phyloP scores from a whole-genome alignment of 2,797 vertebrate species.

The Bufotes viridis region DNA sequence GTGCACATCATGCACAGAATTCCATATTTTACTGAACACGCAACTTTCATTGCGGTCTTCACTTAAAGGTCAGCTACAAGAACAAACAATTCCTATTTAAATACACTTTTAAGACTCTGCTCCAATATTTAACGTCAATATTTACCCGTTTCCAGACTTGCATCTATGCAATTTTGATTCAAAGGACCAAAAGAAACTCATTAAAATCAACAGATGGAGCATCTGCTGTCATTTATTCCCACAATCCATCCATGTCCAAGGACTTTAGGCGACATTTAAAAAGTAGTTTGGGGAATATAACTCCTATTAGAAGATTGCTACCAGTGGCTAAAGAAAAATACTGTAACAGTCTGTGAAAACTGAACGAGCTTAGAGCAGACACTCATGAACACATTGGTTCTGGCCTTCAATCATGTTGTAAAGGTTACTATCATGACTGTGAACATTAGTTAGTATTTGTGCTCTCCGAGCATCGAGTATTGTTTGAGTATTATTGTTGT shows the following conservation, averaged over 20 bases:
- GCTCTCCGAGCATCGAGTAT: background rate
- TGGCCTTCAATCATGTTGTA: background rate
- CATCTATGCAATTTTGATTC: background rate
- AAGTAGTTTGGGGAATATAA: conserved; percentile 6
- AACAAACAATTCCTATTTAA: background rate
- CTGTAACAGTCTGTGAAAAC: background rate
- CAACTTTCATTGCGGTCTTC: background rate
- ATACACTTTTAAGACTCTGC: background rate
- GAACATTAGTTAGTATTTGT: background rate
- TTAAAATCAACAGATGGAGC: conserved; percentile 11
- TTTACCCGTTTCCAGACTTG: background rate
- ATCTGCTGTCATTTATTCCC: conserved; percentile 9
- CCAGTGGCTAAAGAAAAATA: background rate
- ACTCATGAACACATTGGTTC: background rate
- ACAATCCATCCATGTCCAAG: conserved; percentile 8
- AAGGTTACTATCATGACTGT: background rate
- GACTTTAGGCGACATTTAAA: conserved; percentile 13
- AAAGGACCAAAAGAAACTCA: background rate
- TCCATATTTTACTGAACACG: background rate
- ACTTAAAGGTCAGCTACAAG: conserved; percentile 9
- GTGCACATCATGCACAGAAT: background rate
- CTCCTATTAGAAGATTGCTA: background rate
- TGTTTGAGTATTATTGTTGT: background rate
- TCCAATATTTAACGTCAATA: background rate
- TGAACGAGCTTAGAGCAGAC: background rate